phyloP scores from a whole-genome alignment of 2,797 vertebrate species.

The Craterocephalus amniculus region DNA sequence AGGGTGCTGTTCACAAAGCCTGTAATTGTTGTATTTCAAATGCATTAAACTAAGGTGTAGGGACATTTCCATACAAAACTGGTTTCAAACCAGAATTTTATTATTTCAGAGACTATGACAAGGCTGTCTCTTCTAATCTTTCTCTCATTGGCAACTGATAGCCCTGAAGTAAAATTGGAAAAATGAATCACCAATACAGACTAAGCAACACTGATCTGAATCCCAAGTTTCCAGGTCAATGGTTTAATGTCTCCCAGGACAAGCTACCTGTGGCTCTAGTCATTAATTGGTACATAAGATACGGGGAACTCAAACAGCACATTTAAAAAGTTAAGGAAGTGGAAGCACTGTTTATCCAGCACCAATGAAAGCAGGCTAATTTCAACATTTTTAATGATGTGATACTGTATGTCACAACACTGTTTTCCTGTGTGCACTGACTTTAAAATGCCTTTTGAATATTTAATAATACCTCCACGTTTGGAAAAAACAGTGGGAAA shows the following conservation, averaged over 20 bases:
- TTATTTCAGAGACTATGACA: not conserved
- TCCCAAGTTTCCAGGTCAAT: not conserved
- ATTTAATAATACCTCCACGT: constrained; percentile 27
- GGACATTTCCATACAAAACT: not conserved
- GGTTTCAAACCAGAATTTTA: not conserved
- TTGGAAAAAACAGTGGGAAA: constrained; percentile 8
- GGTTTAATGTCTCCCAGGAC: too few relatives aligned
- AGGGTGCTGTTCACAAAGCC: constrained; percentile 5
- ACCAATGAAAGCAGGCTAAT: constrained; percentile 4
- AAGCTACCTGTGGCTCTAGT: not conserved
- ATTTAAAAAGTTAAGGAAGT: not conserved
- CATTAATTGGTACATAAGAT: too few relatives aligned
- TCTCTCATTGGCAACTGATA: not conserved
- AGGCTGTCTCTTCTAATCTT: not conserved
- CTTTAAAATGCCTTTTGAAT: constrained; percentile 10
- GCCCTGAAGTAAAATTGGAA: constrained; percentile 4
- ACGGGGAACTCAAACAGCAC: constrained; percentile 6
- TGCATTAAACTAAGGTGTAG: not conserved
- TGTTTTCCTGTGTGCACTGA: too few relatives aligned
- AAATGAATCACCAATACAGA: not conserved
- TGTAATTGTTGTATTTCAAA: constrained; percentile 2
- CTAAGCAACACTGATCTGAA: not conserved
- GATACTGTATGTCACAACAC: not conserved
- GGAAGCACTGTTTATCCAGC: not conserved
- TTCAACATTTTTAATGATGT: not conserved